These are phyloP conservation scores for Synanthedon myopaeformis DNA, from an alignment of 2,888 invertebrate species.

Conservation along the genomic window DNA sequence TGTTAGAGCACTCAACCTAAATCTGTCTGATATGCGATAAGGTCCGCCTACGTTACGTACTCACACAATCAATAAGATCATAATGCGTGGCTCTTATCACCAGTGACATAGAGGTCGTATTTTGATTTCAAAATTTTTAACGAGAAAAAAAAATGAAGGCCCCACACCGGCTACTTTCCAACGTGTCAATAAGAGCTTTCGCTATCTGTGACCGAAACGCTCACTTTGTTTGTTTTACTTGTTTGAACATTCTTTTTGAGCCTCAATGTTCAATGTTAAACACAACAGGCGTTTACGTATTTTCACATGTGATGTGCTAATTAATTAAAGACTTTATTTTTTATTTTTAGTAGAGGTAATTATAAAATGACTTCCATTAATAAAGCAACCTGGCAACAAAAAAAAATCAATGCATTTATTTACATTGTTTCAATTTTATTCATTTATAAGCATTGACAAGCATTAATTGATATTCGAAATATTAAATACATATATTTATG, in stretches of 20 bases:
- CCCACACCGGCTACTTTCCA: constrained; percentile 50
- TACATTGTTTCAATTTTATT: no score
- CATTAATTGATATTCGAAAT: no score
- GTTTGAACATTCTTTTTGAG: constrained; percentile 45
- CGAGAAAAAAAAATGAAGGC: constrained; percentile 10
- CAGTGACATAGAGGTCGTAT: constrained; percentile 19
- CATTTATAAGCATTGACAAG: no score
- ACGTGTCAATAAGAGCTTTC: constrained; percentile 67
- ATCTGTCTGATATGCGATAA: constrained; percentile 47
- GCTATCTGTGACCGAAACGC: constrained; percentile 59
- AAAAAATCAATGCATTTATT: no score
- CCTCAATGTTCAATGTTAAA: constrained; percentile 16
- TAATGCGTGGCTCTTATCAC: constrained; percentile 13
- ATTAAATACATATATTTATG: no score
- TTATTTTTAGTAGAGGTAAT: no score
- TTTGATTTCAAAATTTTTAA: constrained; percentile 10
- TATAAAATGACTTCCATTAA: no score
- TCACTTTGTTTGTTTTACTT: constrained; percentile 38
- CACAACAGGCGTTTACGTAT: constrained; percentile 19
- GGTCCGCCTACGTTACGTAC: constrained; percentile 38
- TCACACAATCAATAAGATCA: constrained; percentile 8
- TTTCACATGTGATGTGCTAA: constrained; percentile 29
- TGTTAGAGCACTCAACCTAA: constrained; percentile 48
- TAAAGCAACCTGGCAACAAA: no score
- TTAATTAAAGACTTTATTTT: constrained; percentile 11